Evolutionary conservation across 2,888 invertebrate genomes (phyloP).

Genomic region (Clepsis dumicolana): DNA sequence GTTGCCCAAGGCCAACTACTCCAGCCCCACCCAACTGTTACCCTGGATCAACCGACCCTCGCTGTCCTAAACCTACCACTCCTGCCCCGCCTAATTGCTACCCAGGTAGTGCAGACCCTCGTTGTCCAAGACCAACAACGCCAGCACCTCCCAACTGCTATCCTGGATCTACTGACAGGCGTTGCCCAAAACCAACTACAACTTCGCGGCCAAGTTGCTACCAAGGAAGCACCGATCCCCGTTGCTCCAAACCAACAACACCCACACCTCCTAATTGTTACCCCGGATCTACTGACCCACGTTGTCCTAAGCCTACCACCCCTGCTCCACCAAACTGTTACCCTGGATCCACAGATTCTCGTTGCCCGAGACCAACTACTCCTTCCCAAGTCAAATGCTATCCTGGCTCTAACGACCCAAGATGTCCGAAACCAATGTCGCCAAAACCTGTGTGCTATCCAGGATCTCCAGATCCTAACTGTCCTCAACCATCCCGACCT

Average conservation of each 20-base stretch:
- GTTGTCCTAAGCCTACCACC: too few relatives aligned
- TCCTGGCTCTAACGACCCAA: slow-evolving; percentile 58
- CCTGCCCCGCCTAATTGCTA: slow-evolving; percentile 47
- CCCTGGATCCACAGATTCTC: slow-evolving; percentile 54
- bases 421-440: slow-evolving; percentile 53
- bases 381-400: too few relatives aligned
- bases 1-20: slow-evolving; percentile 54
- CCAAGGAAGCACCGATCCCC: slow-evolving; percentile 54
- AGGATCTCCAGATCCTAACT: slow-evolving; percentile 50
- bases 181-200: slow-evolving; percentile 52
- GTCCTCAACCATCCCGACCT: slow-evolving; percentile 54
- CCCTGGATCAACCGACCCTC: slow-evolving; percentile 46
- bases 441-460: too few relatives aligned
- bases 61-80: slow-evolving; percentile 49
- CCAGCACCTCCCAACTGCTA: slow-evolving; percentile 48
- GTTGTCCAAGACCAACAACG: slow-evolving; percentile 56
- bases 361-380: slow-evolving; percentile 49
- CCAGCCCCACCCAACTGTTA: slow-evolving; percentile 46
- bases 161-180: slow-evolving; percentile 54
- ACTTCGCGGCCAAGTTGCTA: slow-evolving; percentile 49
- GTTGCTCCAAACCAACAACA: slow-evolving; percentile 49
- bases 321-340: too few relatives aligned
- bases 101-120: slow-evolving; percentile 48
- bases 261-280: too few relatives aligned
- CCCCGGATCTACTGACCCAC: too few relatives aligned